phyloP scores from a whole-genome alignment of 2,113 vertebrate genomes.

The Chamaetylas fuelleborni region DNA sequence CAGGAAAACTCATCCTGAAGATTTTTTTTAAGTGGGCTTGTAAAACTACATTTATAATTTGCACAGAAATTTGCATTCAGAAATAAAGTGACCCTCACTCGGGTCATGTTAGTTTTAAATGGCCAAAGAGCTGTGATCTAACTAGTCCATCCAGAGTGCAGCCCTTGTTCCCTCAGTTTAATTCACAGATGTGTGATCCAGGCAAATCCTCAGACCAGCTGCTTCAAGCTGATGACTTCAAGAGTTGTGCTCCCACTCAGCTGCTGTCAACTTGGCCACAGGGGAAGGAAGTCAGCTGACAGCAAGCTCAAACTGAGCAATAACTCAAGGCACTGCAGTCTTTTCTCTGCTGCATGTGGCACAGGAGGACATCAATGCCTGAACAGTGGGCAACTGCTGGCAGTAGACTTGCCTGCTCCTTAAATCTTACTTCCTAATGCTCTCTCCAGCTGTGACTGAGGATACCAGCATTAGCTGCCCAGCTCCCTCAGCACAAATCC shows the following conservation, averaged over 20 bases:
- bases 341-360: neutral
- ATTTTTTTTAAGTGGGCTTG: neutral
- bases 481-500: neutral
- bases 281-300: neutral
- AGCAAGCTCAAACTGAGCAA: neutral
- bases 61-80: neutral
- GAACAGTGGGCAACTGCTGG: neutral
- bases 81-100: neutral
- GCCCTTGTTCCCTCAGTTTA: neutral
- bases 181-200: neutral
- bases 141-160: neutral
- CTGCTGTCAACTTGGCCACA: neutral
- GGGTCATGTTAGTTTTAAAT: neutral
- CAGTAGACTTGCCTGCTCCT: neutral
- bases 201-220: neutral
- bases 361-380: neutral
- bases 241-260: neutral
- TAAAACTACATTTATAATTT: neutral
- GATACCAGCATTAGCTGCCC: neutral
- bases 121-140: neutral
- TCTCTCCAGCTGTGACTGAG: neutral
- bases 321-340: neutral
- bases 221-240: neutral
- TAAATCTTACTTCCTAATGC: neutral
- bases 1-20: neutral